phyloP scores from a whole-genome alignment of 2,113 vertebrate species.

The Mesembrinibis cayennensis region DNA sequence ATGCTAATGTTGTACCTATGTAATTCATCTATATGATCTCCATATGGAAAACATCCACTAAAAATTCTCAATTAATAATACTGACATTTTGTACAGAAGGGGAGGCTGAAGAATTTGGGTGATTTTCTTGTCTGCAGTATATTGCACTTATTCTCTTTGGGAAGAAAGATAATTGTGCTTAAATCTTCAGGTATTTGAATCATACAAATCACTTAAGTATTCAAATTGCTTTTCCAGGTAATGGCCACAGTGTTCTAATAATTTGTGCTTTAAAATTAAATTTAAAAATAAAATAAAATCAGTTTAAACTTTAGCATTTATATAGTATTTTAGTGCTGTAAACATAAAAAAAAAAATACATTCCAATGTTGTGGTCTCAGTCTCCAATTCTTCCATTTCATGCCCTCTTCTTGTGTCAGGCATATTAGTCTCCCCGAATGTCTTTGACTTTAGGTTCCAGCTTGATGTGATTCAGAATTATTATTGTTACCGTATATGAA shows the following conservation, averaged over 20 bases:
- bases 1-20: neutral
- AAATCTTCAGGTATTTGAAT: neutral
- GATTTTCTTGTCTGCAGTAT: neutral
- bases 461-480: neutral
- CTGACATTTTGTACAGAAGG: neutral
- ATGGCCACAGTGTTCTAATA: neutral
- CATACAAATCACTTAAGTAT: neutral
- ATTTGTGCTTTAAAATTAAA: neutral
- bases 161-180: neutral
- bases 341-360: neutral
- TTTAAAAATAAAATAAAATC: neutral
- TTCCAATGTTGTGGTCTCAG: rapidly evolving
- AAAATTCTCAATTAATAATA: neutral
- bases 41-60: neutral
- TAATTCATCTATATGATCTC: neutral
- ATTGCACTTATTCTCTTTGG: neutral
- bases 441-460: neutral
- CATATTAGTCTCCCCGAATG: neutral
- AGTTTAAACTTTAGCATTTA: neutral
- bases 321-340: neutral
- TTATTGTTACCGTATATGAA: neutral
- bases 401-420: neutral
- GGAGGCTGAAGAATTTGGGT: neutral
- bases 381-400: neutral
- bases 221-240: neutral